A percentile compares a stretch with the other conserved stretches of the same genome.
Conservation (phyloP, 2,797 vertebrate species). For the Gadopsis marmoratus region DNA sequence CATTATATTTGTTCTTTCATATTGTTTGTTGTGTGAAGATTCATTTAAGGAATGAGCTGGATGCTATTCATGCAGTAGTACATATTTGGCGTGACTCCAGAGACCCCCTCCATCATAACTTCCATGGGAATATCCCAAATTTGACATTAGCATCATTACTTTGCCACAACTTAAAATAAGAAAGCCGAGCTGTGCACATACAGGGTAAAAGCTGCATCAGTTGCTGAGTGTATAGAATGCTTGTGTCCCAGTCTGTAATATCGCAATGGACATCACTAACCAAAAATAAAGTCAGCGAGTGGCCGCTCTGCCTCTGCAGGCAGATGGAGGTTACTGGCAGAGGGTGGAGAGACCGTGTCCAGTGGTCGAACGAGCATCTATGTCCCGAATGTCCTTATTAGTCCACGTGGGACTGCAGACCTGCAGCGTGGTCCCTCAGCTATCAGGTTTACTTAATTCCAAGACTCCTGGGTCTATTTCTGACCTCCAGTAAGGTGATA, state of each 20-base stretch:
- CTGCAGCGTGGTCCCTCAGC: conserved; percentile 69
- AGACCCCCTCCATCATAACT: not conserved
- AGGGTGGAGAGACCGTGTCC: conserved; percentile 70
- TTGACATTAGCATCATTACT: conserved; percentile 25
- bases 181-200: conserved; percentile 49
- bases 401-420: conserved; percentile 82
- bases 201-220: conserved; percentile 64
- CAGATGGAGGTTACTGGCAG: conserved; percentile 61
- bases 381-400: conserved; percentile 87
- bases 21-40: conserved; percentile 31
- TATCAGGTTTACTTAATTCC: conserved; percentile 87
- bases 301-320: conserved; percentile 43
- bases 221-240: conserved; percentile 64
- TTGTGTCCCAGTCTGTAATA: conserved; percentile 55
- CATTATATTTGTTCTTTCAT: conserved; percentile 1
- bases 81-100: not conserved
- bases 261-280: conserved; percentile 71
- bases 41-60: not conserved
- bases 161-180: conserved; percentile 36
- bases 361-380: conserved; percentile 71
- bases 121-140: conserved; percentile 33
- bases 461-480: conserved; percentile 87
- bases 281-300: conserved; percentile 80
- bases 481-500: conserved; percentile 85
- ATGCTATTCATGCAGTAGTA: not conserved